Conservation (phyloP, 2,888 invertebrate genomes). For the Agrotis segetum region DNA sequence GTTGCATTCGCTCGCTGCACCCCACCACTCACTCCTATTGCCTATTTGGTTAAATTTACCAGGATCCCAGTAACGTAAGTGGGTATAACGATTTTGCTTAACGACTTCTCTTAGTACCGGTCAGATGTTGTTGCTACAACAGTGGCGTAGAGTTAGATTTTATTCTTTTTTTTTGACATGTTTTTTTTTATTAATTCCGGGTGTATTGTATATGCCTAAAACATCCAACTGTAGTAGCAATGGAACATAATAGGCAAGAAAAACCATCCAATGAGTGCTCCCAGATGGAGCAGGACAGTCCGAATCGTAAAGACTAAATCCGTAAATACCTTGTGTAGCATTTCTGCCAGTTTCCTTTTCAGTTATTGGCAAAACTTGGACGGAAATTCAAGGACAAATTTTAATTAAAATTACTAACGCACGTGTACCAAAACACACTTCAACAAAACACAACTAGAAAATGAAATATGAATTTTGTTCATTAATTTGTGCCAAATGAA, state of each 20-base stretch:
- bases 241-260: no score
- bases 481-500: slow-evolving; percentile 35
- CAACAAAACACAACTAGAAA: slow-evolving; percentile 21
- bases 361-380: slow-evolving; percentile 18
- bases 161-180: slow-evolving; percentile 22
- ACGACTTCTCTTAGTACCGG: slow-evolving; percentile 64
- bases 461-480: slow-evolving; percentile 30
- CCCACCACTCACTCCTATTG: slow-evolving; percentile 78
- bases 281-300: no score
- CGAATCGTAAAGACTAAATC: no score
- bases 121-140: slow-evolving; percentile 44
- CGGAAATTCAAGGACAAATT: slow-evolving; percentile 16
- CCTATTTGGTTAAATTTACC: slow-evolving; percentile 85
- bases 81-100: slow-evolving; percentile 68
- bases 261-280: no score
- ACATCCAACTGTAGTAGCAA: no score
- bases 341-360: not conserved
- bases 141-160: slow-evolving; percentile 17
- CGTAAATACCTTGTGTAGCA: not conserved
- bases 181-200: slow-evolving; percentile 4
- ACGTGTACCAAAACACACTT: slow-evolving; percentile 17
- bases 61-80: slow-evolving; percentile 72
- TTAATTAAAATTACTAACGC: slow-evolving; percentile 47
- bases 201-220: not conserved
- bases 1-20: slow-evolving; percentile 78